Evolutionary conservation across 2,888 invertebrate genomes (phyloP), one percentile per base, ranked within the genome.

Genomic region (Hirtodrosophila cameraria): DNA sequence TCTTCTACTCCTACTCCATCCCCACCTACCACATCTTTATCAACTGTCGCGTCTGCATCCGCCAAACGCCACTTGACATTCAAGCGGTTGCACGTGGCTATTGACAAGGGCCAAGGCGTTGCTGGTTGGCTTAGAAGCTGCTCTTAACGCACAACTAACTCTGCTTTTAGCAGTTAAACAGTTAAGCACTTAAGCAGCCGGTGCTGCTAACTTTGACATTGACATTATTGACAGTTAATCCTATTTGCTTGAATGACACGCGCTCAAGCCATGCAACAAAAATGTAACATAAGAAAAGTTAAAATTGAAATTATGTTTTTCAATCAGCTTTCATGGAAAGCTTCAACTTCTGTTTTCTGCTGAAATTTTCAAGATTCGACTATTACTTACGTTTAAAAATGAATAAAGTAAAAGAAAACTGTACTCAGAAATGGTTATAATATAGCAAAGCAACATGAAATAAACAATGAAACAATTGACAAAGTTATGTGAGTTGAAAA

Each of bases 51-150:
- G 63, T 9, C 53, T 59, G 72, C 64, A 70, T 74, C 70, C 83
- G 75, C 71, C 53, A 54, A 61, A 49, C 58, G 49, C 54, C 67
- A 70, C 85, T 77, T 58, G 78, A 65, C 82, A 85, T 59, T 85
- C 65, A 78, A 81, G 65, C 67, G 61, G 27, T 45, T 60, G 75
- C 82, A 76, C 81, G 53, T 69, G 50, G 16, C 48, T 42, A 64
- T 61, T 60, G 50, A 73, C 48, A 63, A 39, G 36, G 30, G 33
- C 49, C 49, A 11, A 6, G 23, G 5, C 8, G 6, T 23, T 4
- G 3, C 2, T 20, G 43, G 8, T 11, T 25, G 25, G 28, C 20
- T 1, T 9, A 23, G 30, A 2, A 6, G 20, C n/a, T 25, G 42
- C 45, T 36, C 31, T 41, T 43, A 52, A 35, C 55, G 53, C 46